A percentile compares a stretch with the other conserved stretches of the same genome.
Conservation (phyloP, 64 coral and sea anemone species). For the Acropora tenuis region DNA sequence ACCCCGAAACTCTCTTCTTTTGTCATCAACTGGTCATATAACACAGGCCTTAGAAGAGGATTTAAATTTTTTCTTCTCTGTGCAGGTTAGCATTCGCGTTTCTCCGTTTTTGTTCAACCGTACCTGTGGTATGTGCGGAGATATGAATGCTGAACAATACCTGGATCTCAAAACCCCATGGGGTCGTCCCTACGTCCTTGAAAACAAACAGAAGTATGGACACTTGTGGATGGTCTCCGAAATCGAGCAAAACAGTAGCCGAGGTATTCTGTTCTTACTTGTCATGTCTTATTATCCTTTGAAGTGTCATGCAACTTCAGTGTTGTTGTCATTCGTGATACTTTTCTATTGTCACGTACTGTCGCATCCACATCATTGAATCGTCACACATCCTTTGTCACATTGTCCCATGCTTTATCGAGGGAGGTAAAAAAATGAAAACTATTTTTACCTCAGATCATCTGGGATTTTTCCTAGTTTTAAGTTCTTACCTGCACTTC, state of each 20-base stretch:
- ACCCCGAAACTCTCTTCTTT: too few relatives aligned
- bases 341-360: background rate
- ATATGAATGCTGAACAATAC: conserved; percentile 3
- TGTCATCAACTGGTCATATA: too few relatives aligned
- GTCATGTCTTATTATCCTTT: background rate
- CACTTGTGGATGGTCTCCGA: conserved; percentile 22
- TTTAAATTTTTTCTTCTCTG: background rate
- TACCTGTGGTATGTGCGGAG: conserved; percentile 30
- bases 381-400: too few relatives aligned
- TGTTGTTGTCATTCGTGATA: background rate
- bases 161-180: conserved; percentile 19
- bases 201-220: background rate
- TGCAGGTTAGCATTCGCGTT: conserved; percentile 1
- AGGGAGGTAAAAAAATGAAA: too few relatives aligned
- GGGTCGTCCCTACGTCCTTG: background rate
- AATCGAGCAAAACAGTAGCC: background rate
- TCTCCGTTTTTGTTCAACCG: conserved; percentile 32
- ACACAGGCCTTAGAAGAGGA: background rate
- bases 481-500: background rate
- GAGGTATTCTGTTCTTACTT: conserved; percentile 3
- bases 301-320: background rate
- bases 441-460: too few relatives aligned
- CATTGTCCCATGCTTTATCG: too few relatives aligned
- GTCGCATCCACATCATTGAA: too few relatives aligned
- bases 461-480: too few relatives aligned